phyloP scores from a whole-genome alignment of 2,888 invertebrate genomes.

The Drosophila leonis region DNA sequence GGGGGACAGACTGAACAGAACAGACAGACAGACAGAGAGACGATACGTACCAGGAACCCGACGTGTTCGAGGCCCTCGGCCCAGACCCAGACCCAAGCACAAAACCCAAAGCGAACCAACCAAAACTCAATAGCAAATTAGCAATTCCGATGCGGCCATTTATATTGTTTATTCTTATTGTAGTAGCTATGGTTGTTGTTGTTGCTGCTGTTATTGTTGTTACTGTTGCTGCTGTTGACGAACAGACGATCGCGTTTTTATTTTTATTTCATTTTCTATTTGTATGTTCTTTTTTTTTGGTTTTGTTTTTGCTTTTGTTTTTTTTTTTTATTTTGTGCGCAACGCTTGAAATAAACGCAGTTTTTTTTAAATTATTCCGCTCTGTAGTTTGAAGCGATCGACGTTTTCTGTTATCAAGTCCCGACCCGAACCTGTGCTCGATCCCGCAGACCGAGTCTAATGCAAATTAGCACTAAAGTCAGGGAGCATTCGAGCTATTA shows the following conservation, averaged over 20 bases:
- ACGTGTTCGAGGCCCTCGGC: conserved; percentile 52
- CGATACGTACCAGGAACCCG: conserved; percentile 52
- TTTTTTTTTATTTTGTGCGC: conserved; percentile 32
- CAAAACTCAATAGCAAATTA: conserved; percentile 78
- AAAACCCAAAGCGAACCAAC: conserved; percentile 45
- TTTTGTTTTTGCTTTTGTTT: conserved; percentile 69
- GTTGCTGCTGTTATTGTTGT: conserved; percentile 26
- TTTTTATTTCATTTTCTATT: conserved; percentile 78
- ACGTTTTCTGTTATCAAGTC: conserved; percentile 65
- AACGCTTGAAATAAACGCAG: conserved; percentile 55
- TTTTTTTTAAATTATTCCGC: conserved; percentile 61
- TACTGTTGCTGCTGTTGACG: conserved; percentile 60
- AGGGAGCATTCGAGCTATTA: conserved; percentile 51
- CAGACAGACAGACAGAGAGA: conserved; percentile 13
- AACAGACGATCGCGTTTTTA: conserved; percentile 78
- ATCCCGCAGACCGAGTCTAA: conserved; percentile 29
- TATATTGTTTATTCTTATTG: conserved; percentile 78
- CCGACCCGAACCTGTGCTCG: conserved; percentile 51
- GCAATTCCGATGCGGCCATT: conserved; percentile 81
- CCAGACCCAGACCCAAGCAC: conserved; percentile 61
- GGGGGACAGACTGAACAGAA: conserved; percentile 7
- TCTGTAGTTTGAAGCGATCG: conserved; percentile 63
- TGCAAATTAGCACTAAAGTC: conserved; percentile 59
- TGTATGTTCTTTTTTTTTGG: conserved; percentile 32
- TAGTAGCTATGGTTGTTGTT: conserved; percentile 39